Conservation (phyloP, 2,888 invertebrate species). For the Stomorhina lunata region DNA sequence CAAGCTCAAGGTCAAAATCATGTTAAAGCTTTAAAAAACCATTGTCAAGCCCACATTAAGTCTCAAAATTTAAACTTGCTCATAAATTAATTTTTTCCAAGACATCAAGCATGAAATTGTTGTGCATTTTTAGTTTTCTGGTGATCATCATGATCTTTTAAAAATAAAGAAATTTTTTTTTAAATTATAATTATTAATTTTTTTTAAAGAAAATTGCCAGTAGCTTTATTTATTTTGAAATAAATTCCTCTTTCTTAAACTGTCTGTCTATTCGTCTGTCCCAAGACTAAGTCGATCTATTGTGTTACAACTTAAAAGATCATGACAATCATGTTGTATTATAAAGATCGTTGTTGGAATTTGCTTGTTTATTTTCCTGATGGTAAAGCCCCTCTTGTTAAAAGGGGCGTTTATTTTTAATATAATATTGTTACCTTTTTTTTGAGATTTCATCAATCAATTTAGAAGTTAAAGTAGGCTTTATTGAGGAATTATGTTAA, state of each 20-base stretch:
- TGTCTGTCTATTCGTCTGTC: background rate
- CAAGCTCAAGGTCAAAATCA: conserved; percentile 73
- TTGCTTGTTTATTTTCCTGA: background rate
- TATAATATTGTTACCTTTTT: background rate
- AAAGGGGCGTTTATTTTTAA: conserved; percentile 27
- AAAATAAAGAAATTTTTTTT: background rate
- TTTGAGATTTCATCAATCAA: conserved; percentile 9
- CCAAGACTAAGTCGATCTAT: too few species aligned
- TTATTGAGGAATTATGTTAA: too few species aligned
- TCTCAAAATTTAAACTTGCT: background rate
- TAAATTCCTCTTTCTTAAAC: background rate
- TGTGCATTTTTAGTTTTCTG: background rate
- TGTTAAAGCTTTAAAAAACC: background rate
- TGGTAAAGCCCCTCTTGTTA: conserved; percentile 9
- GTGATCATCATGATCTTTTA: background rate
- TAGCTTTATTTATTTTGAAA: conserved; percentile 5
- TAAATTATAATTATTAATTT: conserved; percentile 9
- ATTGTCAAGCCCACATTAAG: background rate
- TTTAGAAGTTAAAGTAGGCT: background rate
- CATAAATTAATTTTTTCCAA: background rate
- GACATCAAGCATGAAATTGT: background rate
- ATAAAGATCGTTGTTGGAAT: background rate
- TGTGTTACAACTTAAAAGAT: background rate
- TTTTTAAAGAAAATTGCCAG: conserved; percentile 18
- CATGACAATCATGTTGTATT: conserved; percentile 18